These are phyloP conservation scores for Lepidurus couesii DNA, from an alignment of 1,140 invertebrate species.

Conservation along the genomic window DNA sequence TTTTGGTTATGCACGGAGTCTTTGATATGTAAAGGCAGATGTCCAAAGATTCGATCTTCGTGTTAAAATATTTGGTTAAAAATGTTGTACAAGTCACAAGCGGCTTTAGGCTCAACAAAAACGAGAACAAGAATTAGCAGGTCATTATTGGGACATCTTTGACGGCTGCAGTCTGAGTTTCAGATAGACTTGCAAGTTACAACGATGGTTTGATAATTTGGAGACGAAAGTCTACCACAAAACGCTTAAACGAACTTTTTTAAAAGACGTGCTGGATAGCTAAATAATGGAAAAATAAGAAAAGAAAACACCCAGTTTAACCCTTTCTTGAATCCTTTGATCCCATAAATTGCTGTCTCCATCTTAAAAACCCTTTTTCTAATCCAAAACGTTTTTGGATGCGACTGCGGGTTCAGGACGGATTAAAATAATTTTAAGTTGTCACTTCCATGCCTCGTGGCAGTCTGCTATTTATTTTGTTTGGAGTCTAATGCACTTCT, in stretches of 20 bases:
- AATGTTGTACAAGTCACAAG: neutral
- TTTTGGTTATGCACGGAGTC: neutral
- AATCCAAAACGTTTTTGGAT: neutral
- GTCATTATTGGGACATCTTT: neutral
- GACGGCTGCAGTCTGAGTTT: slow-evolving; percentile 9
- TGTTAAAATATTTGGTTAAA: neutral
- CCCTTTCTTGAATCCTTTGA: neutral
- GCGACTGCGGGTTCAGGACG: neutral
- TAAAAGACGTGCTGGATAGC: neutral
- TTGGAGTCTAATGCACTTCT: neutral
- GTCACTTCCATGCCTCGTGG: neutral
- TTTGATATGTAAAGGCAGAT: neutral
- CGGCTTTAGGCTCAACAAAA: slow-evolving; percentile 14
- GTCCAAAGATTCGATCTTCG: neutral
- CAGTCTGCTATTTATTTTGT: neutral
- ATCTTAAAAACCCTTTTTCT: neutral
- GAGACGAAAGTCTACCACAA: neutral
- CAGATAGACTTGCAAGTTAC: neutral
- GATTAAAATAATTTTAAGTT: neutral
- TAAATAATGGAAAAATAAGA: neutral
- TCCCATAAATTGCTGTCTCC: neutral
- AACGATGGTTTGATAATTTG: slow-evolving; percentile 19
- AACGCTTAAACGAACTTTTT: slow-evolving; percentile 1
- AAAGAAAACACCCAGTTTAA: neutral
- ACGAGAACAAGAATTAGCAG: neutral